These are phyloP conservation scores for Corydoras maculifer DNA, from an alignment of 2,113 vertebrate genomes.

Conservation along the genomic window DNA sequence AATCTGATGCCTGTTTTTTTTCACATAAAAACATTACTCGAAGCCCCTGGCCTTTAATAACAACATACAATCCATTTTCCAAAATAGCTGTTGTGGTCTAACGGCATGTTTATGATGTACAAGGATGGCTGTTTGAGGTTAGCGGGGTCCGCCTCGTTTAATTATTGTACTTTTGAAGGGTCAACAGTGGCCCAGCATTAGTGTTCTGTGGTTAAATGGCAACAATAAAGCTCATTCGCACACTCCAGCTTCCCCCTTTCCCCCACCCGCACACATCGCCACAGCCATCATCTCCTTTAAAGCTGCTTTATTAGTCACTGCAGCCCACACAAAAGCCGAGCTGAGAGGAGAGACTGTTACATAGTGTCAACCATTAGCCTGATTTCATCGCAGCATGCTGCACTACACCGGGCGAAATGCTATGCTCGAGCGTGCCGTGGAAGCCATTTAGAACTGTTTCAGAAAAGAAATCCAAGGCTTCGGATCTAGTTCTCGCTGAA, in stretches of 20 bases:
- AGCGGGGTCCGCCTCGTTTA: constrained; percentile 63
- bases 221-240: constrained; percentile 74
- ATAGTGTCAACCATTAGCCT: constrained; percentile 47
- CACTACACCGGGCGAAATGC: constrained; percentile 33
- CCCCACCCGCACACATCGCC: constrained; percentile 19
- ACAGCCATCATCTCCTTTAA: constrained; percentile 36
- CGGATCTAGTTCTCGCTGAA: no score
- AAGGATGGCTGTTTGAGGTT: constrained; percentile 61
- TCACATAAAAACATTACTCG: constrained; percentile 56
- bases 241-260: constrained; percentile 21
- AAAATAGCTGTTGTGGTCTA: constrained; percentile 69
- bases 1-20: constrained; percentile 39
- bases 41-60: constrained; percentile 65
- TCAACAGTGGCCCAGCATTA: constrained; percentile 62
- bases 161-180: constrained; percentile 70
- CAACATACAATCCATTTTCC: constrained; percentile 73
- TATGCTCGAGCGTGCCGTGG: constrained; percentile 13
- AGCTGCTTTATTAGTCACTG: constrained; percentile 40
- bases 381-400: constrained; percentile 47
- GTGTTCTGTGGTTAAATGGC: constrained; percentile 78
- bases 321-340: constrained; percentile 33
- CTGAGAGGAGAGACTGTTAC: constrained; percentile 33
- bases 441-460: constrained; percentile 19
- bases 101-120: constrained; percentile 76
- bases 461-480: no score